Conservation (phyloP, 2,888 invertebrate species). For the Lycophotia porphyrea region DNA sequence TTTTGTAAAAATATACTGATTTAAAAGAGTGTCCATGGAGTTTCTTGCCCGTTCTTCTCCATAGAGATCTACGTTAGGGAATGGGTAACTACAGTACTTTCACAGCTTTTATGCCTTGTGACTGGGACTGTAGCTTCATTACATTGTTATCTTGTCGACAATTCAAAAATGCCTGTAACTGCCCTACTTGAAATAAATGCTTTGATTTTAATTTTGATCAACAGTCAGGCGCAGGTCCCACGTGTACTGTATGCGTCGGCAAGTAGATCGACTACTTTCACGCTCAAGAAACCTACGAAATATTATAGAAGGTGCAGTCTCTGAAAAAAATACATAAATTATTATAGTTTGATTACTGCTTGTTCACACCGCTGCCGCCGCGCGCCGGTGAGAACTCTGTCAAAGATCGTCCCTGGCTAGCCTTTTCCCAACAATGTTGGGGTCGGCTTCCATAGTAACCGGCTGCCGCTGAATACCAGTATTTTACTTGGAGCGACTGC, state of each 20-base stretch:
- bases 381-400: background rate
- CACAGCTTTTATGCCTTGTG: too few species aligned
- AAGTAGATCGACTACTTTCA: background rate
- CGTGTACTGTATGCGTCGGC: background rate
- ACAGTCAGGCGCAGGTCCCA: background rate
- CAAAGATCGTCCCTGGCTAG: background rate
- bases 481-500: background rate
- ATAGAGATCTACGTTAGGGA: too few species aligned
- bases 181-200: too few species aligned
- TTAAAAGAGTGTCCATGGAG: too few species aligned
- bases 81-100: too few species aligned
- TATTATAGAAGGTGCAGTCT: background rate
- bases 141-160: too few species aligned
- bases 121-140: too few species aligned
- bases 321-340: background rate
- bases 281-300: background rate
- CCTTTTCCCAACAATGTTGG: background rate
- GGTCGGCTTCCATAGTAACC: background rate
- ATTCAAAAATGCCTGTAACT: too few species aligned
- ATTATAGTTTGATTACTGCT: background rate
- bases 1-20: too few species aligned
- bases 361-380: background rate
- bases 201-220: too few species aligned
- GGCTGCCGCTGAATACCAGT: background rate
- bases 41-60: too few species aligned